Base-by-base conservation (phyloP, 2,113 vertebrate species). In the Dryoscopus gambensis region DNA sequence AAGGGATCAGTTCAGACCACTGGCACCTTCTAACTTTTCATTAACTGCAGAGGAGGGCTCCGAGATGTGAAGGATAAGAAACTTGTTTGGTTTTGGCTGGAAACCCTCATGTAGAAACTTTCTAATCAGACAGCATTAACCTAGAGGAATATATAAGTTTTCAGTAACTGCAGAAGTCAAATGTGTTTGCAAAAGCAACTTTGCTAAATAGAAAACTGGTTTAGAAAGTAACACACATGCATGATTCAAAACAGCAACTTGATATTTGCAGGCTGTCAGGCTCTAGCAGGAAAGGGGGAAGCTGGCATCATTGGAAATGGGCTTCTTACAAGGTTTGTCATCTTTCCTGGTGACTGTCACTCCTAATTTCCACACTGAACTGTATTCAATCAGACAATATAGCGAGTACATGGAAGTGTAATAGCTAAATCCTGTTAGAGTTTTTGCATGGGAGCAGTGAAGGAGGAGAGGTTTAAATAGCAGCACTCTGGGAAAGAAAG, bases 341-440 rank as follows among this genome's bases (percentile, higher is more conserved):
- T 97, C 87, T 96, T 65, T 89, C 84, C 80, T 92, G 92, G 88
- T 97, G 91, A 64, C 92, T 82, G 90, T 83, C 82, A 63, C 46
- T 85, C 79, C 87, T 92, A 9, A 74, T 97, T 97, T 97, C 75
- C 94, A 95, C 89, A 63, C 91, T 73, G 95, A 96, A 84, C 93
- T 87, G 30, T 90, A 39, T 52, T 94, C 91, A 60, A 7, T 73
- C 88, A 90, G 69, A 74, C 47, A 28, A 18, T 47, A 25, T 12
- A 90, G 42, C 33, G 84, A 67, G 83, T 76, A 52, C 55, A 23
- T 75, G 86, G 68, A 90, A 74, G 42, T 84, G 63, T 67, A 42
- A 95, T 44, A 44, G 50, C 24, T n/a, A 15, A 92, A 83, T 68
- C 42, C 67, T 60, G 39, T 79, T 89, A 39, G 40, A 40, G 16